Percentiles rank a stretch among this genome's conserved stretches.
Conservation (phyloP, 2,797 vertebrate species). For the Sebastolobus altivelis region DNA sequence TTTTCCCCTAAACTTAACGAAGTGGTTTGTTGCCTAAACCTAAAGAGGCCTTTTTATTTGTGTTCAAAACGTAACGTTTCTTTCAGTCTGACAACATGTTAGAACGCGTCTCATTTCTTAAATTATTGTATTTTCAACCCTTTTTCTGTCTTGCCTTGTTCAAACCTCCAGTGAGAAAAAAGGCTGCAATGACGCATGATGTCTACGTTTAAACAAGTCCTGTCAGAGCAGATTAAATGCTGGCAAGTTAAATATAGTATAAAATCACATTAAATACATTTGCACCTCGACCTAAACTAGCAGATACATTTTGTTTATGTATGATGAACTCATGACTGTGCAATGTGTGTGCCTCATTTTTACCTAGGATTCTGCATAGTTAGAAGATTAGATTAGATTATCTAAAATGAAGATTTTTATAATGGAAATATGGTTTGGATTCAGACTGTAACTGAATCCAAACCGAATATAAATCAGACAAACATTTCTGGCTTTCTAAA, state of each 20-base stretch:
- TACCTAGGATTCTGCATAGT: not conserved
- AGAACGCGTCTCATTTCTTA: not conserved
- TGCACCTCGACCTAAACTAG: not conserved
- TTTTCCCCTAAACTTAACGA: no score
- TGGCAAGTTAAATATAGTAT: not conserved
- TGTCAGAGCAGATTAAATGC: not conserved
- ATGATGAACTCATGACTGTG: not conserved
- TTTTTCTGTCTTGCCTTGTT: not conserved
- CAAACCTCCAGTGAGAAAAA: not conserved
- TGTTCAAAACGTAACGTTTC: no score
- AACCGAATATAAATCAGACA: not conserved
- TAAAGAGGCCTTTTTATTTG: no score
- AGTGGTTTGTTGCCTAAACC: no score
- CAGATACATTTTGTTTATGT: not conserved
- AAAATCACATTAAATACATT: not conserved
- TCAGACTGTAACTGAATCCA: not conserved
- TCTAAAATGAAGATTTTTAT: not conserved
- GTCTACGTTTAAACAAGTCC: not conserved
- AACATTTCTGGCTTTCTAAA: not conserved
- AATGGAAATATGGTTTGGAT: not conserved
- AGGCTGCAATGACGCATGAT: not conserved
- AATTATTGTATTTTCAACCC: not conserved
- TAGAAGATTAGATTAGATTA: not conserved
- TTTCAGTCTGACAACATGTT: no score
- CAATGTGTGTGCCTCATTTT: constrained; percentile 8